Base-by-base conservation (phyloP, 2,888 invertebrate genomes). In the Branchellion lobata region DNA sequence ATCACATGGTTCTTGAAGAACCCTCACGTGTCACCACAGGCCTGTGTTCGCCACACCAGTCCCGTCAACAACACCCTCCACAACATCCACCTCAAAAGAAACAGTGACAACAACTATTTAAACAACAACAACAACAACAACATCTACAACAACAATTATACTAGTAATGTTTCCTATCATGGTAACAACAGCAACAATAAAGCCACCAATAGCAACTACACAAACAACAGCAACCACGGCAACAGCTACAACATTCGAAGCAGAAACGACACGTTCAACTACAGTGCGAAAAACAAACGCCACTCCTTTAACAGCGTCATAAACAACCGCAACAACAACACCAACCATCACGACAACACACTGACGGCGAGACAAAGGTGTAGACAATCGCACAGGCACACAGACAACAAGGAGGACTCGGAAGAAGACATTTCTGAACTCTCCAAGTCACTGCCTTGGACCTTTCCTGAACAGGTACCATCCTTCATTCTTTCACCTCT, bases 401-500 rank as follows among this genome's bases (percentile, higher is more conserved):
- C 14, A 8, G 24, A 18, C 24, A 57, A 5, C 8, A 8, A 57
- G 14, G n/a, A n/a, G 5, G 61, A 57, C 61, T 57, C 61, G 21
- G 61, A 57, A 57, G 61, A 18, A 14, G 61, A 57, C 61, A 14
- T 40, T 14, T 40, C 79, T 0, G 31, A 29, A n/a, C 74, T 81
- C 8, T 81, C 81, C 1, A 73, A 51, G 57, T 79, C 79, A 18
- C 61, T 81, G 40, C 76, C 81, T 21, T 81, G 81, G 81, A 36
- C 61, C 18, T 51, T 80, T 24, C 36, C 77, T 34, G 77, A 77
- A 1, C 61, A 77, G 36, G 77, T 77, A n/a, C 47, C 29, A 31
- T n/a, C n/a, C n/a, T n/a, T n/a, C n/a, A n/a, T n/a, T n/a, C n/a
- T n/a, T n/a, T n/a, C n/a, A n/a, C n/a, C n/a, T n/a, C n/a, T n/a